Evolutionary conservation across 2,888 invertebrate species (phyloP).

Genomic region (Maniola hyperantus): DNA sequence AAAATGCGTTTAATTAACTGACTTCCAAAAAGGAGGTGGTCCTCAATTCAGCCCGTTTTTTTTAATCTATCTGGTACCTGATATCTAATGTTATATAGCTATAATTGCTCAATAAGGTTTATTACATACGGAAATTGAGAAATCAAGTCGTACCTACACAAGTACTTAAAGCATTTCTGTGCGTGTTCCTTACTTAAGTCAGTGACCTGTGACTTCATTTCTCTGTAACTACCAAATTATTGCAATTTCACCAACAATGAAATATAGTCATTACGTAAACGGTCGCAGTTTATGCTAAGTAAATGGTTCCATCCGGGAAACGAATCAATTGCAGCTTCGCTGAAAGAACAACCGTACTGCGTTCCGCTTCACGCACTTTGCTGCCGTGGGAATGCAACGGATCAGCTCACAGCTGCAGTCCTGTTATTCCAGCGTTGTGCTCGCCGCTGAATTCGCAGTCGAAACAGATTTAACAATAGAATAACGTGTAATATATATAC

Average conservation of each 20-base stretch:
- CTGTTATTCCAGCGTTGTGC: not conserved
- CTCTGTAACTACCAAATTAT: conserved; percentile 1
- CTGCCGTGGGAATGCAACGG: conserved; percentile 56
- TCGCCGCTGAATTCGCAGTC: not conserved
- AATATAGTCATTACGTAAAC: conserved; percentile 31
- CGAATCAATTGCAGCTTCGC: conserved; percentile 26
- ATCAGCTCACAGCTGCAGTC: not conserved
- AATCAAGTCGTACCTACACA: too few species aligned
- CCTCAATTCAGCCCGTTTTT: too few species aligned
- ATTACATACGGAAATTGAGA: not conserved
- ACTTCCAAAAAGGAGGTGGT: too few species aligned
- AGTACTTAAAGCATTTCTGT: too few species aligned
- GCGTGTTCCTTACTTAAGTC: not conserved
- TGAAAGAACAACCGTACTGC: conserved; percentile 41
- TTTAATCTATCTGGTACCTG: too few species aligned
- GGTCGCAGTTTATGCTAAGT: conserved; percentile 33
- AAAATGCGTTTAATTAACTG: too few species aligned
- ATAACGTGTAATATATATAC: not conserved
- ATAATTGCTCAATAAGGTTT: too few species aligned
- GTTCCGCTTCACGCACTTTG: conserved; percentile 56
- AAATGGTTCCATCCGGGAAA: conserved; percentile 27
- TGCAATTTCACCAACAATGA: conserved; percentile 17
- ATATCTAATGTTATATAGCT: too few species aligned
- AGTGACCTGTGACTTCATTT: not conserved
- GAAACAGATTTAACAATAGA: not conserved